Percentiles rank a stretch among this genome's conserved stretches.
Evolutionary conservation across 1,140 invertebrate genomes (phyloP).

Genomic region (Polyergus mexicanus): DNA sequence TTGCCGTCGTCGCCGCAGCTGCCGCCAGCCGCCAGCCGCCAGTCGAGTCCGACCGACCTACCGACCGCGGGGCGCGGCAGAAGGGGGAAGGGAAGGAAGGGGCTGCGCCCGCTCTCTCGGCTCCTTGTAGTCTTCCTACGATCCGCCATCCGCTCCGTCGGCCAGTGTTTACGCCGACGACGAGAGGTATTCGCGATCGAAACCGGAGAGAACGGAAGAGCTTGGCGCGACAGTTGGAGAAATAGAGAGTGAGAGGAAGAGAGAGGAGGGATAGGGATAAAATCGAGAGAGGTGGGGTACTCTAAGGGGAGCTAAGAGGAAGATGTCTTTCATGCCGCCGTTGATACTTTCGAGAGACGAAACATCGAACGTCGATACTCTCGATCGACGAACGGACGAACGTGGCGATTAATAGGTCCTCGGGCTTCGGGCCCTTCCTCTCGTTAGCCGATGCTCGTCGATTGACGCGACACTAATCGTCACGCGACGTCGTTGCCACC

Average conservation of each 20-base stretch:
- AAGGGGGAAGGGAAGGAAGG: conserved; percentile 74
- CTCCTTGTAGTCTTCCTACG: conserved; percentile 63
- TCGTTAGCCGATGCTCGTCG: not conserved
- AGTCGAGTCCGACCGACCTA: conserved; percentile 45
- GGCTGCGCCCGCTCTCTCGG: conserved; percentile 60
- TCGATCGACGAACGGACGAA: not conserved
- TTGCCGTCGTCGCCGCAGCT: conserved; percentile 66
- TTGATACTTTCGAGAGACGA: not conserved
- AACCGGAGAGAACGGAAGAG: conserved; percentile 42
- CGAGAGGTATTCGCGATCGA: conserved; percentile 61
- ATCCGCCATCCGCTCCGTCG: conserved; percentile 60
- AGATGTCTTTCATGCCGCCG: not conserved
- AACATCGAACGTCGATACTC: not conserved
- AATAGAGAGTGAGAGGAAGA: not conserved
- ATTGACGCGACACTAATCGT: conserved; percentile 44
- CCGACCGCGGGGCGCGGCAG: conserved; percentile 68
- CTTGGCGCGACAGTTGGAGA: conserved; percentile 17
- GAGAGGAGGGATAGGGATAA: not conserved
- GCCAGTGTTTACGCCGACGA: conserved; percentile 57
- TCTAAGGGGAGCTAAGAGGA: conserved; percentile 18
- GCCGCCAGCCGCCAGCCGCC: conserved; percentile 61
- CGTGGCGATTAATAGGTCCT: not conserved
- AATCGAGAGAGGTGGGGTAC: not conserved
- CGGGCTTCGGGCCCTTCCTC: not conserved
- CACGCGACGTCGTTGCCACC: conserved; percentile 18